These are phyloP conservation scores for Meda fulgida DNA, from an alignment of 2,797 vertebrate genomes.

Conservation along the genomic window DNA sequence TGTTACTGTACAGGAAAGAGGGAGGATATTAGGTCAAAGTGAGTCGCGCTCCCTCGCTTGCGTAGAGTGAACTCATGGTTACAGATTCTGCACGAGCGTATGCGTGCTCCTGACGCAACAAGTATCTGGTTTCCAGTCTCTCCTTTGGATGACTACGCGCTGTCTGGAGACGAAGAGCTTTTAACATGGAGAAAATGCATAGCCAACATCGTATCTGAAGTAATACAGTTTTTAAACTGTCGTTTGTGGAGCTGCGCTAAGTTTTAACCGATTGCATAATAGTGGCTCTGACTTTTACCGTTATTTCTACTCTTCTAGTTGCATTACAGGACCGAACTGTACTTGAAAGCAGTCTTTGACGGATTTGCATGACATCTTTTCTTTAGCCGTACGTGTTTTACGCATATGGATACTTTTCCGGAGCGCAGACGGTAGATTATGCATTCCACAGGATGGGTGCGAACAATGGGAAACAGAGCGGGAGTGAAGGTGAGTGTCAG, in stretches of 20 bases:
- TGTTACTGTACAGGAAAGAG: conserved; percentile 37
- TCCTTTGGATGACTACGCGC: conserved; percentile 42
- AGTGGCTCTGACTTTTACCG: conserved; percentile 35
- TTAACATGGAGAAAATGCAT: conserved; percentile 16
- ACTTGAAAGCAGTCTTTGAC: conserved; percentile 2
- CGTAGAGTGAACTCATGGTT: conserved; percentile 45
- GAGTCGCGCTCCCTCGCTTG: conserved; percentile 6
- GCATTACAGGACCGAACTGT: conserved; percentile 31
- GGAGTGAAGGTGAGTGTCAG: conserved; percentile 86
- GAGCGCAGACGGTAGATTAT: conserved; percentile 74
- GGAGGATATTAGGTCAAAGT: conserved; percentile 47
- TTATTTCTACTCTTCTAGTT: conserved; percentile 42
- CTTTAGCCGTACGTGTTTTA: conserved; percentile 44
- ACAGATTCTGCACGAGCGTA: conserved; percentile 50
- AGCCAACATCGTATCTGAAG: conserved; percentile 31
- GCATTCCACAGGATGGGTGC: conserved; percentile 87
- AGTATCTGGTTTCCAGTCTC: conserved; percentile 52
- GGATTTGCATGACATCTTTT: neutral
- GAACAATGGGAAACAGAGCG: conserved; percentile 89
- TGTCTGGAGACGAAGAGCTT: conserved; percentile 18
- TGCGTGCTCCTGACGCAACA: conserved; percentile 63
- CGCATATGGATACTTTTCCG: conserved; percentile 60
- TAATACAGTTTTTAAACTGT: neutral
- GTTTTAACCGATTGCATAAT: conserved; percentile 50
- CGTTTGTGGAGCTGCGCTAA: conserved; percentile 23